Base-by-base conservation (phyloP, 2,888 invertebrate species). In the Tromatobia lineatoria region DNA sequence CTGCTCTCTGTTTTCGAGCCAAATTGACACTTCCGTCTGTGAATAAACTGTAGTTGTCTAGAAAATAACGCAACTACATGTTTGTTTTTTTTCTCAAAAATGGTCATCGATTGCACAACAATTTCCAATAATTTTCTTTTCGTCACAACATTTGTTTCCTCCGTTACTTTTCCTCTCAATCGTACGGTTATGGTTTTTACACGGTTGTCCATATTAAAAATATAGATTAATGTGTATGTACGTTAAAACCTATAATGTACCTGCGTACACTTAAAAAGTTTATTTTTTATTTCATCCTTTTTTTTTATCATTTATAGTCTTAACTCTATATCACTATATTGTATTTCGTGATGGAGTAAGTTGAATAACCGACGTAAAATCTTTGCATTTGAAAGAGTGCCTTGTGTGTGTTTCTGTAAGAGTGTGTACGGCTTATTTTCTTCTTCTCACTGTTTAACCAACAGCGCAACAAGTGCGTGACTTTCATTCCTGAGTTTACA, bases 221-320 rank as follows among this genome's bases (percentile, higher is more conserved):
- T 92, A 92, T 92, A 91, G 90, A 90, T 91, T 90, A 88, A 91
- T 88, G 89, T 89, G 89, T 91, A 90, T 88, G 89, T 87, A 90
- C 89, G 88, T 90, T 88, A 80, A 73, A 77, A 47, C 29, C 70
- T 73, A 47, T 34, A 42, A 61, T 57, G 69, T 57, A 79, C 66
- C 61, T 73, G 82, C 82, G 84, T 83, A 87, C 85, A 81, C 45
- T 80, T 57, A 81, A 86, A 76, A 73, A 80, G 67, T 79, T 78
- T 70, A n/a, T 23, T 11, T 54, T 61, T 61, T 61, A 23, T 70
- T 71, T 42, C 25, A 76, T 71, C 71, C 8, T 13, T 64, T 79
- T 50, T 64, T 59, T 57, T 42, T 13, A 54, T 50, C 38, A 50
- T 73, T 74, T 82, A 70, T 71, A 80, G 50, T 74, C 69, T 81